Conservation (phyloP, 2,888 invertebrate species). For the Sphinx pinastri region DNA sequence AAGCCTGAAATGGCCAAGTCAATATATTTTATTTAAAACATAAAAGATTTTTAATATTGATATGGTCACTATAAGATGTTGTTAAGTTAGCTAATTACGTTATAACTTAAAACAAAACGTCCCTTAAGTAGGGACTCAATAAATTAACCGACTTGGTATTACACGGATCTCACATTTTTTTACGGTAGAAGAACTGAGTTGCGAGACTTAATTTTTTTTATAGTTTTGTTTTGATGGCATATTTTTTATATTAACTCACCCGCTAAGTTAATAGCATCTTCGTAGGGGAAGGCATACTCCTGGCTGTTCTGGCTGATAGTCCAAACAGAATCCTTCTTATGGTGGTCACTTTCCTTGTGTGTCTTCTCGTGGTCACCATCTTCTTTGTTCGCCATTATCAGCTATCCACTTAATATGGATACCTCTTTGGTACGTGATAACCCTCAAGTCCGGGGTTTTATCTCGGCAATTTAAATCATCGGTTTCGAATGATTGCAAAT, state of each 20-base stretch:
- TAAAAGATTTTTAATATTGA: too few species aligned
- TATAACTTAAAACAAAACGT: too few species aligned
- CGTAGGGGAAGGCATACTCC: slow-evolving; percentile 44
- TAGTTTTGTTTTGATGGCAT: too few species aligned
- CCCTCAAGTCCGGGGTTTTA: not conserved
- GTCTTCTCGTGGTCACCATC: not conserved
- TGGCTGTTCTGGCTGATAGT: slow-evolving; percentile 26
- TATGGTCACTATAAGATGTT: too few species aligned
- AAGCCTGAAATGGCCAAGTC: too few species aligned
- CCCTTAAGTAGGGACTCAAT: too few species aligned
- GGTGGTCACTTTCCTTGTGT: slow-evolving; percentile 28
- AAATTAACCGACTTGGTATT: too few species aligned
- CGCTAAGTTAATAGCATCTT: slow-evolving; percentile 52
- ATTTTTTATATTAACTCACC: slow-evolving; percentile 39
- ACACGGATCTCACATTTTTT: too few species aligned
- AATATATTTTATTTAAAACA: too few species aligned
- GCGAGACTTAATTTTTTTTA: too few species aligned
- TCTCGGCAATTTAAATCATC: not conserved
- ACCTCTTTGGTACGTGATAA: not conserved
- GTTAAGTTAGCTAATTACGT: too few species aligned
- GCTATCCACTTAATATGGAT: not conserved
- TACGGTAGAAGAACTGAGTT: too few species aligned
- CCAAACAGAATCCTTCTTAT: slow-evolving; percentile 25
- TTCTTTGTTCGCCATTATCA: not conserved
- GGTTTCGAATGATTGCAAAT: not conserved